Conservation (phyloP, 2,888 invertebrate genomes). For the Temnothorax unifasciatus region DNA sequence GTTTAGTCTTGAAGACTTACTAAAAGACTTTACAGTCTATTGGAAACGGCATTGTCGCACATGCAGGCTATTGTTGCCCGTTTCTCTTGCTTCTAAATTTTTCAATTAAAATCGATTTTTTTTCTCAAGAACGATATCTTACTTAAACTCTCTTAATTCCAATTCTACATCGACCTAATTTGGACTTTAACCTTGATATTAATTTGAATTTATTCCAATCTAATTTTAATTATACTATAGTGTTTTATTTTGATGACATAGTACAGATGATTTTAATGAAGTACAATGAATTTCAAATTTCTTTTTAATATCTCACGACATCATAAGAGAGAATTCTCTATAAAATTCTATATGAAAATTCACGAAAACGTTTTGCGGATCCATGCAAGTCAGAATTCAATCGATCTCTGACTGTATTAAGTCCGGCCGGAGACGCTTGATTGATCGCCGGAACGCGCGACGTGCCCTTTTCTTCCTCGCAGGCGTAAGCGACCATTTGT, state of each 20-base stretch:
- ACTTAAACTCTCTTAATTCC: neutral
- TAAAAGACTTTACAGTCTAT: slow-evolving; percentile 5
- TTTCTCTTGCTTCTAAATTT: neutral
- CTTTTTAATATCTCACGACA: neutral
- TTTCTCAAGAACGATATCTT: neutral
- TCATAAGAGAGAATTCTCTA: neutral
- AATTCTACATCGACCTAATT: neutral
- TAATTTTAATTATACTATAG: neutral
- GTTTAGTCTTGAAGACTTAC: slow-evolving; percentile 42
- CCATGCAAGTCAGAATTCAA: slow-evolving; percentile 66
- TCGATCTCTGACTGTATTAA: slow-evolving; percentile 73
- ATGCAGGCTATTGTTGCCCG: neutral
- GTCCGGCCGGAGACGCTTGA: slow-evolving; percentile 75
- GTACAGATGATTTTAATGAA: neutral
- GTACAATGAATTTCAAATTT: neutral
- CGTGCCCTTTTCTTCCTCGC: slow-evolving; percentile 71
- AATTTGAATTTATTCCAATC: neutral
- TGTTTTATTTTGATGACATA: neutral
- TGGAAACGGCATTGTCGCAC: slow-evolving; percentile 17
- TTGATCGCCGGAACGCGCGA: slow-evolving; percentile 82
- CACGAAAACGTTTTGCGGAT: slow-evolving; percentile 5
- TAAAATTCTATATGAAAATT: slow-evolving; percentile 14
- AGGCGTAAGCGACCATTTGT: slow-evolving; percentile 80
- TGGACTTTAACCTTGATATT: neutral
- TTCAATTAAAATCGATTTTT: neutral